A percentile compares a stretch with the other conserved stretches of the same genome.
phyloP scores from a whole-genome alignment of 2,113 vertebrate species.

The Pica pica region DNA sequence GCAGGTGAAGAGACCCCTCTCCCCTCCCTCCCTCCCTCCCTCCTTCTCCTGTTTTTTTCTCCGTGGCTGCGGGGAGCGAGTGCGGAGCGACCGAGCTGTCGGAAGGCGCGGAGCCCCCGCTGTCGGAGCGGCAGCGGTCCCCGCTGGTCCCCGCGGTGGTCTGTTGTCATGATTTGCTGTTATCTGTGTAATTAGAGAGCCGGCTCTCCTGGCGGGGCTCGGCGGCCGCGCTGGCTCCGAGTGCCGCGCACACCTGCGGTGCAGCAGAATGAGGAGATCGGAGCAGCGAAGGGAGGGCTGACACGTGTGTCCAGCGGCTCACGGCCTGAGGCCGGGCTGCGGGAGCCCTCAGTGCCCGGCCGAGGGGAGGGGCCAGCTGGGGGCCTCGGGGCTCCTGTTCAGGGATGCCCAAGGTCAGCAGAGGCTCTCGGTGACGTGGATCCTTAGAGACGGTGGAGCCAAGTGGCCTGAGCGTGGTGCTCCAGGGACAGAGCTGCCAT shows the following conservation, averaged over 20 bases:
- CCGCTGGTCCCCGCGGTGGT: neutral
- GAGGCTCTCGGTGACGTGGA: rapidly evolving
- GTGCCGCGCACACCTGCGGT: neutral
- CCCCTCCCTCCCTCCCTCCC: neutral
- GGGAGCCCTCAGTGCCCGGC: neutral
- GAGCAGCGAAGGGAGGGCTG: neutral
- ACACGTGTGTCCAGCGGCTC: neutral
- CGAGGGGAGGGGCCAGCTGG: neutral
- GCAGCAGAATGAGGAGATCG: neutral
- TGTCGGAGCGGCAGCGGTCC: neutral
- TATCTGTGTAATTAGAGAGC: neutral
- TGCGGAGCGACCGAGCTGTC: rapidly evolving
- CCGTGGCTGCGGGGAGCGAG: rapidly evolving
- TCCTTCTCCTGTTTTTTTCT: neutral
- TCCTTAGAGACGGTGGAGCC: neutral
- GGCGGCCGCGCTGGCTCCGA: neutral
- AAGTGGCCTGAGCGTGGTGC: neutral
- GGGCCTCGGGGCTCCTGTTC: neutral
- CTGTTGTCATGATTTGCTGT: neutral
- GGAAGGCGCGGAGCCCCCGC: neutral
- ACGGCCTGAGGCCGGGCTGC: rapidly evolving
- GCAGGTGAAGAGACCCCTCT: rapidly evolving
- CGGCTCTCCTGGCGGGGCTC: neutral
- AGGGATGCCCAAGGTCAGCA: rapidly evolving
- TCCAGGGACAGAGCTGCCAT: neutral